phyloP scores from a whole-genome alignment of 1,140 invertebrate species.

The Drosophila lowei region DNA sequence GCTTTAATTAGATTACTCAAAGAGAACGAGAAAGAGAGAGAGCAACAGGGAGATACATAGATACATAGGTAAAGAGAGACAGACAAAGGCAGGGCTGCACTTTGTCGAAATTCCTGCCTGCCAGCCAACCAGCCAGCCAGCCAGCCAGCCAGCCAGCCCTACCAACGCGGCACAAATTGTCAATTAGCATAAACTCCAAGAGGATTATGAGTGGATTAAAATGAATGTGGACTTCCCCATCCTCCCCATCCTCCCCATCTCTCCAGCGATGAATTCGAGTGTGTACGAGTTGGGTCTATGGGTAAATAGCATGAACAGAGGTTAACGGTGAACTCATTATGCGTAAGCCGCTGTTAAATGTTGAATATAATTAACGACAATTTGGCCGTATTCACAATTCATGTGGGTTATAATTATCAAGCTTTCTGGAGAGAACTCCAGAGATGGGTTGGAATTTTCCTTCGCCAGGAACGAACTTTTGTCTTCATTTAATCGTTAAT shows the following conservation, averaged over 20 bases:
- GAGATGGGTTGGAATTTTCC: not conserved
- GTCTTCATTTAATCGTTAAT: constrained; percentile 36
- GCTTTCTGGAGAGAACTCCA: too few relatives aligned
- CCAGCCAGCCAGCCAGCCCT: not conserved
- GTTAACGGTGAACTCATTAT: constrained; percentile 50
- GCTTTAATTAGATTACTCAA: constrained; percentile 63
- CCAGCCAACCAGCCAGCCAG: not conserved
- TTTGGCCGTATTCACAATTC: constrained; percentile 4
- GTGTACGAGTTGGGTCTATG: not conserved
- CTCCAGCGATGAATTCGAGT: not conserved
- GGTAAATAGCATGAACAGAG: constrained; percentile 45
- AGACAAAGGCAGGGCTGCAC: constrained; percentile 12
- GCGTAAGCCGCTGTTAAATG: constrained; percentile 38
- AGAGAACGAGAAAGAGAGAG: not conserved
- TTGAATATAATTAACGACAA: constrained; percentile 37
- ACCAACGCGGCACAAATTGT: constrained; percentile 35
- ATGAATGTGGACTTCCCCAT: constrained; percentile 39
- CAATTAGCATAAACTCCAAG: constrained; percentile 58
- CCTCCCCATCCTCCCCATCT: not conserved
- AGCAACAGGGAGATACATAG: not conserved
- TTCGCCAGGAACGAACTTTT: constrained; percentile 15
- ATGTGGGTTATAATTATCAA: too few relatives aligned
- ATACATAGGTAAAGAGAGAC: not conserved
- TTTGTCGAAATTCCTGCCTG: constrained; percentile 27
- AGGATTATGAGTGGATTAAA: constrained; percentile 68